Percentiles rank a stretch among this genome's conserved stretches.
Conservation (phyloP, 2,888 invertebrate genomes). For the Trichogramma dendrolimi region DNA sequence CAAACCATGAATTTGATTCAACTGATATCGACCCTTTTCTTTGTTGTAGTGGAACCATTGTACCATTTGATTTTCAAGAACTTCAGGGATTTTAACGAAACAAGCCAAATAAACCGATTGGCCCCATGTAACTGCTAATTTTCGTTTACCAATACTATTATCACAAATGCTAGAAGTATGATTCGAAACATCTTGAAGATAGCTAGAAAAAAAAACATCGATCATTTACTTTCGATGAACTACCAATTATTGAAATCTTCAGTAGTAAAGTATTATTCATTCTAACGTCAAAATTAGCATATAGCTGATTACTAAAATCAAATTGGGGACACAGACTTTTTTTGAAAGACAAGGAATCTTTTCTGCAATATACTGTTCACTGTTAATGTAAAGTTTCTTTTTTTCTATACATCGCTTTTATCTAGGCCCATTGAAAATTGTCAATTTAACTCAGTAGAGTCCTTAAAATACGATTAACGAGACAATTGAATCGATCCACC, state of each 20-base stretch:
- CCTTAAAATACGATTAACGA: too few species aligned
- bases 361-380: too few species aligned
- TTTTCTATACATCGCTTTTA: too few species aligned
- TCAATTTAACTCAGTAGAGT: too few species aligned
- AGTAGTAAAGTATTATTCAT: too few species aligned
- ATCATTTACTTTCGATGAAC: background rate
- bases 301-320: background rate
- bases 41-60: slow-evolving; percentile 87
- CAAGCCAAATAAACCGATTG: slow-evolving; percentile 89
- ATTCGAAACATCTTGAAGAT: slow-evolving; percentile 84
- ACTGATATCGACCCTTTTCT: slow-evolving; percentile 80
- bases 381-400: too few species aligned
- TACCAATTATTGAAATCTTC: background rate
- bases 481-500: slow-evolving; percentile 3
- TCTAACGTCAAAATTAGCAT: slow-evolving; percentile 2
- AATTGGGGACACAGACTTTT: too few species aligned
- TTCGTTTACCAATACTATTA: slow-evolving; percentile 82
- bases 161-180: slow-evolving; percentile 87
- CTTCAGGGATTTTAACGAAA: slow-evolving; percentile 86
- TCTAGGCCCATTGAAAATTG: too few species aligned
- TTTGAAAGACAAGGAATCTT: too few species aligned
- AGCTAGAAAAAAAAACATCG: slow-evolving; percentile 53
- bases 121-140: slow-evolving; percentile 89
- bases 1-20: slow-evolving; percentile 65
- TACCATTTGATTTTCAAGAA: slow-evolving; percentile 75